Evolutionary conservation across 2,113 vertebrate genomes (phyloP).

Genomic region (Eupsittula cactorum): DNA sequence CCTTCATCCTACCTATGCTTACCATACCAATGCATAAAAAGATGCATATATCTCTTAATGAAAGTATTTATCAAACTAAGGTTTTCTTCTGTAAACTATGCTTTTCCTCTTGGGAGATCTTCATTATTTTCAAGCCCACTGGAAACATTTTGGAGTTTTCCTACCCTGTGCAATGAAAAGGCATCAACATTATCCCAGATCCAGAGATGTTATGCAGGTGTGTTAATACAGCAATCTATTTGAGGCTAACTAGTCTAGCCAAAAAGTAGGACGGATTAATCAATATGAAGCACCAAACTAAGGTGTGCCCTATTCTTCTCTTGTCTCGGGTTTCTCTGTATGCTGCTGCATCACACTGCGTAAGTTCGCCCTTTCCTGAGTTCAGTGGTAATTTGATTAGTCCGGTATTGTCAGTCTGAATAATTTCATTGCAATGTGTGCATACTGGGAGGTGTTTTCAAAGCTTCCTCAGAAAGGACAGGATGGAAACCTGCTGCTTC

Average conservation of each 20-base stretch:
- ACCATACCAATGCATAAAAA: not conserved
- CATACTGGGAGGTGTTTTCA: not conserved
- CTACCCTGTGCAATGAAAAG: not conserved
- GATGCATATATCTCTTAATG: not conserved
- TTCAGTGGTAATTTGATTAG: not conserved
- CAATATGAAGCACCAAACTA: not conserved
- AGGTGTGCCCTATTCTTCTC: fast-evolving
- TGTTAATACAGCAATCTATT: not conserved
- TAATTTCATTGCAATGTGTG: not conserved
- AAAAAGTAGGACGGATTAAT: not conserved
- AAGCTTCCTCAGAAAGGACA: not conserved
- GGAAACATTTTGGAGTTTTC: not conserved
- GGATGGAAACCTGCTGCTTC: not conserved
- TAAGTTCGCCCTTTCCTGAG: not conserved
- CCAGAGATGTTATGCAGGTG: not conserved
- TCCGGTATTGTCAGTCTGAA: not conserved
- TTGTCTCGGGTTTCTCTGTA: not conserved
- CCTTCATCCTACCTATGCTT: not conserved
- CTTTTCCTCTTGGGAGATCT: not conserved
- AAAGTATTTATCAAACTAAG: not conserved
- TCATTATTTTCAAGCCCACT: not conserved
- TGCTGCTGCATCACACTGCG: not conserved
- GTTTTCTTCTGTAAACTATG: not conserved
- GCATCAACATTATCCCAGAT: not conserved
- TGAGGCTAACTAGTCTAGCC: not conserved